These are phyloP conservation scores for Mirza zaza DNA, from an alignment of 2,113 vertebrate species.

Conservation along the genomic window DNA sequence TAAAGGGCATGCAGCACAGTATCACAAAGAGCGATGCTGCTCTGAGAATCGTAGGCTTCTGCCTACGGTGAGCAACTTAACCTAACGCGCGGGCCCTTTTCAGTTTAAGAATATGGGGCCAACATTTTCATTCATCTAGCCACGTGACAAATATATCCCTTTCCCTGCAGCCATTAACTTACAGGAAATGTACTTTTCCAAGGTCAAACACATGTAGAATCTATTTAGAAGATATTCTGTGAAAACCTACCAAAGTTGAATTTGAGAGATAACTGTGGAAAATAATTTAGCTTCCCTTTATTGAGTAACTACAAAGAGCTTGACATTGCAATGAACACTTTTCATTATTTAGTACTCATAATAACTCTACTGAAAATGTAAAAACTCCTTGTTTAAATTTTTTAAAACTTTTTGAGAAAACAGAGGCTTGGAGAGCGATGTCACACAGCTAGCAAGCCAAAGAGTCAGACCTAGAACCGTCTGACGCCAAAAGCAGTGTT, in stretches of 20 bases:
- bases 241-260: not conserved
- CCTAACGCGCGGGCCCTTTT: not conserved
- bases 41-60: not conserved
- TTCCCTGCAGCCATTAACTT: not conserved
- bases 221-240: not conserved
- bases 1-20: not conserved
- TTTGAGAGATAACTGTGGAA: not conserved
- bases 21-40: too few relatives aligned
- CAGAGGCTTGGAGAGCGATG: not conserved
- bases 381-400: not conserved
- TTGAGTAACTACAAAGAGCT: not conserved
- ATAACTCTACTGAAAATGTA: not conserved
- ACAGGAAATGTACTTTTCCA: not conserved
- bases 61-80: not conserved
- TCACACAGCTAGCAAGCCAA: not conserved
- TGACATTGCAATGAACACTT: not conserved
- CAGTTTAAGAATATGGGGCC: not conserved
- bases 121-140: constrained; percentile 14
- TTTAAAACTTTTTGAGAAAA: not conserved
- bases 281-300: not conserved
- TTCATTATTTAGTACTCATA: not conserved
- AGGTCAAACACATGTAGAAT: not conserved
- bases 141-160: not conserved
- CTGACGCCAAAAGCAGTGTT: not conserved
- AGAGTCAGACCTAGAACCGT: not conserved